phyloP scores from a whole-genome alignment of 2,888 invertebrate genomes.

The Pardosa pseudoannulata region DNA sequence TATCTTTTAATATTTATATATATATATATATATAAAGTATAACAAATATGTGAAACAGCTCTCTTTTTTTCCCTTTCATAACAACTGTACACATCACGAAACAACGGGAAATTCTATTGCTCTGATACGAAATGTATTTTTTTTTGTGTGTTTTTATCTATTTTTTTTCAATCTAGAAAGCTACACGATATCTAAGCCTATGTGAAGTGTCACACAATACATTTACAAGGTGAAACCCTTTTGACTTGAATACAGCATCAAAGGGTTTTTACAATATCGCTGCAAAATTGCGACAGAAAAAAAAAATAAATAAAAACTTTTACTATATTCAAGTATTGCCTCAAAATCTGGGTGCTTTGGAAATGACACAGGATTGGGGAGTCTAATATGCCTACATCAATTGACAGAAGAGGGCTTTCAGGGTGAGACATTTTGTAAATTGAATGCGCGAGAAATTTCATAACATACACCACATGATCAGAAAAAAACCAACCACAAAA shows the following conservation, averaged over 20 bases:
- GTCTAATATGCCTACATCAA: slow-evolving; percentile 31
- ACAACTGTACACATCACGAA: slow-evolving; percentile 71
- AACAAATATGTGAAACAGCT: slow-evolving; percentile 73
- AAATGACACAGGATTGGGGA: neutral
- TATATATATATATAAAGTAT: slow-evolving; percentile 48
- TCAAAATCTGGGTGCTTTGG: slow-evolving; percentile 40
- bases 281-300: slow-evolving; percentile 55
- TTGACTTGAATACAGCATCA: slow-evolving; percentile 34
- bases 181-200: slow-evolving; percentile 46
- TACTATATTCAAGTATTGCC: slow-evolving; percentile 63
- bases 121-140: slow-evolving; percentile 52
- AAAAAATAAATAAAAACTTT: neutral
- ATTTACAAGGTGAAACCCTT: slow-evolving; percentile 62
- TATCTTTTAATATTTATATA: slow-evolving; percentile 23
- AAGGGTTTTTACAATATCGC: slow-evolving; percentile 54
- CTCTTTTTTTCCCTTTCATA: slow-evolving; percentile 46
- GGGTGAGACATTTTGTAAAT: slow-evolving; percentile 42
- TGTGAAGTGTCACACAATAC: slow-evolving; percentile 69
- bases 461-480: slow-evolving; percentile 60
- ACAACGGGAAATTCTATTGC: slow-evolving; percentile 66
- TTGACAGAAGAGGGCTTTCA: slow-evolving; percentile 29
- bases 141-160: slow-evolving; percentile 26
- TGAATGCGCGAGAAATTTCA: slow-evolving; percentile 52
- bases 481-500: slow-evolving; percentile 72
- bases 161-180: slow-evolving; percentile 26